Evolutionary conservation across 2,797 vertebrate species (phyloP), one percentile per base, ranked within the genome.

Genomic region (Eospalax fontanierii): DNA sequence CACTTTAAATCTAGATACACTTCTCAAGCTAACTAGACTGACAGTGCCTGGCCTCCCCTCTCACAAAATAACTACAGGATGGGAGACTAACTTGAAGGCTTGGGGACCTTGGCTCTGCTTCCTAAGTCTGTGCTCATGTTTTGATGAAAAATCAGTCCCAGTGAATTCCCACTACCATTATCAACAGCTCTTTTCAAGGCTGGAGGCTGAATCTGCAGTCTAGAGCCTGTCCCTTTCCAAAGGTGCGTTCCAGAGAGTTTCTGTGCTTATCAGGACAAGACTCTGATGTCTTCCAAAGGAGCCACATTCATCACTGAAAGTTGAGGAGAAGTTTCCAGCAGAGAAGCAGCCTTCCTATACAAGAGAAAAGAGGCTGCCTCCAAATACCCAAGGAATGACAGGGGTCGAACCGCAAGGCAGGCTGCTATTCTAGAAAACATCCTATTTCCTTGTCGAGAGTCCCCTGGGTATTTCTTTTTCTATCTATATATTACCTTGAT

Each of bases 11-110:
- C 80, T 61, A 65, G 74, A 93, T 33, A 61, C 43, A 66, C 50
- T 54, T 65, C 76, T 65, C 66, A 38, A n/a, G 71, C 73, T 78
- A 11, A 54, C 28, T 59, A 24, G 26, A 35, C 28, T 15, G 54
- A 14, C 11, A 68, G 22, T 35, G 12, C 28, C 2, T 2, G 18
- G 28, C 46, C 19, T 7, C 14, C 0, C 50, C 30, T 33, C 9
- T n/a, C 4, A 9, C 1, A 0, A 6, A 2, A 18, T 30, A n/a
- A 5, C 1, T 10, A 1, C 0, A 21, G 3, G 10, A 54, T 24
- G 2, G 4, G 28, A 65, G 3, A 7, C 18, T 6, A 16, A 6
- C 26, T 26, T 75, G n/a, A 1, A 35, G 40, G 22, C 8, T 0
- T 63, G 38, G 33, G 33, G 10, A 50, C n/a, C 26, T 26, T 16